A percentile compares a stretch with the other conserved stretches of the same genome.
These are phyloP conservation scores for Nemopilema nomurai DNA, from an alignment of 30 jellyfish, hydroid and myxozoan genomes.

Conservation along the genomic window DNA sequence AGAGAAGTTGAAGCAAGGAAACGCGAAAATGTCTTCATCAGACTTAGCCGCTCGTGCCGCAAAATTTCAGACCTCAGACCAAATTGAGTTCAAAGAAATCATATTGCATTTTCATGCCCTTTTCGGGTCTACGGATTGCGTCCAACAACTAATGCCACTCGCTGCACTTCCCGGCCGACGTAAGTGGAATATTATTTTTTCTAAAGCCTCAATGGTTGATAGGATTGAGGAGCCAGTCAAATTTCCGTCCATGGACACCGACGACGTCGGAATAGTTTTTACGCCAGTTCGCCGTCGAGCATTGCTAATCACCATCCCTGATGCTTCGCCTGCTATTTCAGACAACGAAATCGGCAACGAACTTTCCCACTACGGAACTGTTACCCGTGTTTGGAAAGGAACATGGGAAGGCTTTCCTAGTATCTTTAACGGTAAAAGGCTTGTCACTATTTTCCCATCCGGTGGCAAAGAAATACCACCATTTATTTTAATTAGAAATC, in stretches of 20 bases:
- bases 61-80: not conserved
- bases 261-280: not conserved
- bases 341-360: not conserved
- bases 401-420: slow-evolving; percentile 7
- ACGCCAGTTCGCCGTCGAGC: not conserved
- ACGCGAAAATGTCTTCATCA: not conserved
- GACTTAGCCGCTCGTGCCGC: not conserved
- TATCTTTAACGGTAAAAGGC: not conserved
- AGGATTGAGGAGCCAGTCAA: not conserved
- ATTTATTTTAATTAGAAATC: not conserved
- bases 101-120: not conserved
- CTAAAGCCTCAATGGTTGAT: not conserved
- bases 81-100: not conserved
- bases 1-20: not conserved
- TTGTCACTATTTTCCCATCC: not conserved
- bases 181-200: not conserved
- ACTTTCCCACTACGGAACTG: not conserved
- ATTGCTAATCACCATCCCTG: not conserved
- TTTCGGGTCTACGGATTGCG: not conserved
- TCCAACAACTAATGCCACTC: not conserved
- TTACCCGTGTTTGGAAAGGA: not conserved
- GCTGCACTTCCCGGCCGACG: not conserved
- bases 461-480: slow-evolving; percentile 12
- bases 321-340: not conserved
- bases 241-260: not conserved